phyloP scores from a whole-genome alignment of 1,140 invertebrate species.

The Anoplolepis gracilipes region DNA sequence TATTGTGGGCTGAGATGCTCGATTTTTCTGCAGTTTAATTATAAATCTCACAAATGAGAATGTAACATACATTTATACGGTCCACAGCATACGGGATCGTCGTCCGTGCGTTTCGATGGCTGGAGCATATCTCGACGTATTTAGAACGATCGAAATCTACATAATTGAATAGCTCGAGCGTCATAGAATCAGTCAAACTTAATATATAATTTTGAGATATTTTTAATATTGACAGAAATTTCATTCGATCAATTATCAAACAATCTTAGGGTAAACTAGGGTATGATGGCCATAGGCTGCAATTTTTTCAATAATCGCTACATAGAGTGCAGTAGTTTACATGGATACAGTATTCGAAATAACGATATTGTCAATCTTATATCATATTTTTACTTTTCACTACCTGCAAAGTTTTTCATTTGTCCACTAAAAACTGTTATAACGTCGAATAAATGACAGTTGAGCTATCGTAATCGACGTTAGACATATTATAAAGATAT shows the following conservation, averaged over 20 bases:
- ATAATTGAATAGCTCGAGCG: neutral
- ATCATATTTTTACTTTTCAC: too few species aligned
- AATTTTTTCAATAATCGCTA: too few species aligned
- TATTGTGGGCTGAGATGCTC: conserved; percentile 40
- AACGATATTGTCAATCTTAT: too few species aligned
- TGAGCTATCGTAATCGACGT: too few species aligned
- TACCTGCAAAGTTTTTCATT: too few species aligned
- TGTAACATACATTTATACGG: neutral
- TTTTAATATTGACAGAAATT: neutral
- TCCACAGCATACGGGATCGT: neutral
- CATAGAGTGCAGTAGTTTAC: too few species aligned
- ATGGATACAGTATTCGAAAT: too few species aligned
- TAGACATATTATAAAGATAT: too few species aligned
- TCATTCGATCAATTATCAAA: neutral
- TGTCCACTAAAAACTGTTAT: too few species aligned
- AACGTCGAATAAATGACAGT: too few species aligned
- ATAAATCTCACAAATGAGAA: neutral
- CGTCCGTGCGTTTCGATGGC: conserved; percentile 27
- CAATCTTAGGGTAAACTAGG: too few species aligned
- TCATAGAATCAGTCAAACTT: neutral
- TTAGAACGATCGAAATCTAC: neutral
- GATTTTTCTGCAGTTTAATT: conserved; percentile 54
- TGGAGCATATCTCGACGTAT: neutral
- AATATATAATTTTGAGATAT: neutral
- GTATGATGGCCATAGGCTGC: too few species aligned